These are phyloP conservation scores for Barbus barbus DNA, from an alignment of 2,113 vertebrate species.

Conservation along the genomic window DNA sequence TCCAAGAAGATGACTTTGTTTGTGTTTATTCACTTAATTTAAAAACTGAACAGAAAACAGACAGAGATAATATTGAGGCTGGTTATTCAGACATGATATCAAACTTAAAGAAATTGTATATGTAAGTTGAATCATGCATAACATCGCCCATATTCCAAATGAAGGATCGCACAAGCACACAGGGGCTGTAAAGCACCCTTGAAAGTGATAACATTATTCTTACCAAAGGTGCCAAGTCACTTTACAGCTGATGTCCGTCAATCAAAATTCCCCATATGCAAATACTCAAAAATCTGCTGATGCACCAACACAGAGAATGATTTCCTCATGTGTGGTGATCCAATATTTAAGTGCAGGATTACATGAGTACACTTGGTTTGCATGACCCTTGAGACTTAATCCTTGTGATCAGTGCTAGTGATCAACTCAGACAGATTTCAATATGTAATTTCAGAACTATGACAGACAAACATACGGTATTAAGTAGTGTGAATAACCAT, in stretches of 20 bases:
- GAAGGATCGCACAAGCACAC: slow-evolving; percentile 35
- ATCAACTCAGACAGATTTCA: slow-evolving; percentile 13
- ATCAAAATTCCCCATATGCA: slow-evolving; percentile 58
- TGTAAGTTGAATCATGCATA: slow-evolving; percentile 34
- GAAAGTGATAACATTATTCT: slow-evolving; percentile 59
- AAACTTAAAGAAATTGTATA: slow-evolving; percentile 15
- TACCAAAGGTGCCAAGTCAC: slow-evolving; percentile 62
- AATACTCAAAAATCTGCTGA: slow-evolving; percentile 69
- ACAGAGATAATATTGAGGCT: slow-evolving; percentile 42
- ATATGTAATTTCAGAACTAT: background rate
- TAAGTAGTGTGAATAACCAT: background rate
- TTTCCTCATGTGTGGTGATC: slow-evolving; percentile 20
- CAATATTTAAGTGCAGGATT: background rate
- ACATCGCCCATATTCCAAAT: slow-evolving; percentile 38
- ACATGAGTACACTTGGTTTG: slow-evolving; percentile 34
- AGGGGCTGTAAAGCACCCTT: slow-evolving; percentile 59
- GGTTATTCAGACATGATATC: slow-evolving; percentile 30
- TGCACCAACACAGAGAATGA: slow-evolving; percentile 51
- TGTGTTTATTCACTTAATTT: slow-evolving; percentile 63
- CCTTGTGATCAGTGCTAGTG: slow-evolving; percentile 1
- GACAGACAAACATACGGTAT: background rate
- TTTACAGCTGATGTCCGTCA: slow-evolving; percentile 70
- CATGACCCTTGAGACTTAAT: slow-evolving; percentile 42
- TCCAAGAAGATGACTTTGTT: slow-evolving; percentile 53
- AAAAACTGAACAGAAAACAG: slow-evolving; percentile 57